Percentiles rank a stretch among this genome's conserved stretches.
These are phyloP conservation scores for Pristionchus mayeri DNA, from an alignment of 2,888 invertebrate species.

Conservation along the genomic window DNA sequence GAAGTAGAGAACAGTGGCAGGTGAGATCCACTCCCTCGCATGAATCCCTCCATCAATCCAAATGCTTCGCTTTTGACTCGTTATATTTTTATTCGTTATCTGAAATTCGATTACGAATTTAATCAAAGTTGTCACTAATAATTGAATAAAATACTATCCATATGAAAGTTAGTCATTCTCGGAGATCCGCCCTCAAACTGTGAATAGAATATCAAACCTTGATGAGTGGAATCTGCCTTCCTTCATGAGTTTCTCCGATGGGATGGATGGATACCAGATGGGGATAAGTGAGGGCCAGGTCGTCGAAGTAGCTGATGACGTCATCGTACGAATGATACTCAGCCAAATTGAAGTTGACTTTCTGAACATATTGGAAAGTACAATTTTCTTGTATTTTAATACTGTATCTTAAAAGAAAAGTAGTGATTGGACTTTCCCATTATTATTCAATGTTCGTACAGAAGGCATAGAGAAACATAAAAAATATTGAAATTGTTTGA, in stretches of 20 bases:
- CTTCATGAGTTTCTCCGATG: constrained; percentile 76
- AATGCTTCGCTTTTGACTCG: constrained; percentile 59
- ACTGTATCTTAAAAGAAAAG: too few species aligned
- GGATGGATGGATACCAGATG: constrained; percentile 74
- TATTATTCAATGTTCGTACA: too few species aligned
- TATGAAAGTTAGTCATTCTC: too few species aligned
- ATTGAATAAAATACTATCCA: too few species aligned
- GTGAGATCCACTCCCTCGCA: constrained; percentile 71
- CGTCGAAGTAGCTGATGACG: constrained; percentile 74
- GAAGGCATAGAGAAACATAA: too few species aligned
- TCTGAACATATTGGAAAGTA: too few species aligned
- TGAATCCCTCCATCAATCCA: constrained; percentile 73
- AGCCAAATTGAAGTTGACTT: constrained; percentile 70
- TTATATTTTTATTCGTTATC: constrained; percentile 65
- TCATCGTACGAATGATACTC: constrained; percentile 75
- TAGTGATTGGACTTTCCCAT: too few species aligned
- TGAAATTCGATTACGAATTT: too few species aligned
- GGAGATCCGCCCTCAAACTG: neutral
- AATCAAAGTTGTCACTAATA: too few species aligned
- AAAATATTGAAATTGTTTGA: too few species aligned
- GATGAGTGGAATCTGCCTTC: constrained; percentile 74
- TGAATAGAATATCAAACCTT: constrained; percentile 67
- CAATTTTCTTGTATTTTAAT: too few species aligned
- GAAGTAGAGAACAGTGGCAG: constrained; percentile 73
- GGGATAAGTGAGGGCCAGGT: constrained; percentile 72